Conservation (phyloP, 2,888 invertebrate species). For the Apodemia zela region DNA sequence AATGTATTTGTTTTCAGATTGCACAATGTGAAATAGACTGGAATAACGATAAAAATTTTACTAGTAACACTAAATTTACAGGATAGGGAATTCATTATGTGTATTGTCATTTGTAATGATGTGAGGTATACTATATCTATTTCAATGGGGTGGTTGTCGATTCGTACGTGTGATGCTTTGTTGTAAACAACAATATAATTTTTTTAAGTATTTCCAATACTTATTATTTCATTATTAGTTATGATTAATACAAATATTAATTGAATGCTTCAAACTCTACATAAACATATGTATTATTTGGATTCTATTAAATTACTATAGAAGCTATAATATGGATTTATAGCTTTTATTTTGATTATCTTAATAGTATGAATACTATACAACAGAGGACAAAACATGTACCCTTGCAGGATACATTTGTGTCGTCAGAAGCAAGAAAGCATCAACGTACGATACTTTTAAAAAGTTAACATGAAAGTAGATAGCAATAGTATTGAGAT, state of each 20-base stretch:
- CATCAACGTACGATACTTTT: conserved; percentile 8
- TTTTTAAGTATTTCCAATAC: not conserved
- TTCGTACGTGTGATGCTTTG: conserved; percentile 4
- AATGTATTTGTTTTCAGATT: conserved; percentile 1
- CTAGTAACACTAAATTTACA: not conserved
- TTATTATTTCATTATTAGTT: not conserved
- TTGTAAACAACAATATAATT: not conserved
- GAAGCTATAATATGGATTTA: not conserved
- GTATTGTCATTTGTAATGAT: conserved; percentile 10
- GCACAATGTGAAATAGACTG: conserved; percentile 3
- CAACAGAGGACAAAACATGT: not conserved
- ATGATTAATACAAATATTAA: not conserved
- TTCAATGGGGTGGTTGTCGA: not conserved
- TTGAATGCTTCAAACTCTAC: not conserved
- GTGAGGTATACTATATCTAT: conserved; percentile 1
- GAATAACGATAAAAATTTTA: not conserved
- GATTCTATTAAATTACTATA: not conserved
- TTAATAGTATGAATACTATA: not conserved
- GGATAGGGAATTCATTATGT: not conserved
- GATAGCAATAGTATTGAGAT: conserved; percentile 43
- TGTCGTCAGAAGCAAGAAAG: not conserved
- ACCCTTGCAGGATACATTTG: conserved; percentile 1
- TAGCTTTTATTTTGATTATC: not conserved
- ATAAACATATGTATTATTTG: not conserved
- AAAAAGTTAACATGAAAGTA: conserved; percentile 29